Evolutionary conservation across 1,140 invertebrate species (phyloP).

Genomic region (Agrypnia vestita): DNA sequence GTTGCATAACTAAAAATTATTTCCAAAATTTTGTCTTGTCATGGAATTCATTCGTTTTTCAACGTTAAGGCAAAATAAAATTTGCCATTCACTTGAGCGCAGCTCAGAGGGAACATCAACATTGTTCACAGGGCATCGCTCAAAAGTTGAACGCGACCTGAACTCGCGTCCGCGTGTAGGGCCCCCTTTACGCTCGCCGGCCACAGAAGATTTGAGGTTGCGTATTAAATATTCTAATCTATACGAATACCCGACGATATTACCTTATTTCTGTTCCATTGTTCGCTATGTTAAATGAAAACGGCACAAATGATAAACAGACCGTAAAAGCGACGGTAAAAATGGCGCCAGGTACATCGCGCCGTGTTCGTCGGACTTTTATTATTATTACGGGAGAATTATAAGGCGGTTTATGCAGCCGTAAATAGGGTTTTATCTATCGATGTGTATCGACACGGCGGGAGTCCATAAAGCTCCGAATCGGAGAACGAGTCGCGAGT

Average conservation of each 20-base stretch:
- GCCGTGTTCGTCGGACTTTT: background rate
- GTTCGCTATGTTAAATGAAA: conserved; percentile 24
- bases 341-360: conserved; percentile 4
- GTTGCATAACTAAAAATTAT: too few relatives aligned
- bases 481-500: background rate
- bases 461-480: background rate
- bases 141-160: too few relatives aligned
- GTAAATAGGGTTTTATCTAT: conserved; percentile 20
- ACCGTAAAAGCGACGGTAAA: conserved; percentile 43
- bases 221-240: too few relatives aligned
- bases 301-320: conserved; percentile 44
- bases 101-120: too few relatives aligned
- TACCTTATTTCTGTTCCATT: conserved; percentile 20
- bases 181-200: too few relatives aligned
- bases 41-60: too few relatives aligned
- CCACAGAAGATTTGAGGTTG: too few relatives aligned
- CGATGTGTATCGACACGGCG: conserved; percentile 20
- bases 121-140: too few relatives aligned
- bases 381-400: conserved; percentile 28
- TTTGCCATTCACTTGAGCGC: too few relatives aligned
- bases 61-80: too few relatives aligned
- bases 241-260: background rate
- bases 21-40: too few relatives aligned
- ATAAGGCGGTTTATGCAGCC: conserved; percentile 35
- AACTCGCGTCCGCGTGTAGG: too few relatives aligned